phyloP scores from a whole-genome alignment of 2,888 invertebrate species.

The Amphimallon solstitiale region DNA sequence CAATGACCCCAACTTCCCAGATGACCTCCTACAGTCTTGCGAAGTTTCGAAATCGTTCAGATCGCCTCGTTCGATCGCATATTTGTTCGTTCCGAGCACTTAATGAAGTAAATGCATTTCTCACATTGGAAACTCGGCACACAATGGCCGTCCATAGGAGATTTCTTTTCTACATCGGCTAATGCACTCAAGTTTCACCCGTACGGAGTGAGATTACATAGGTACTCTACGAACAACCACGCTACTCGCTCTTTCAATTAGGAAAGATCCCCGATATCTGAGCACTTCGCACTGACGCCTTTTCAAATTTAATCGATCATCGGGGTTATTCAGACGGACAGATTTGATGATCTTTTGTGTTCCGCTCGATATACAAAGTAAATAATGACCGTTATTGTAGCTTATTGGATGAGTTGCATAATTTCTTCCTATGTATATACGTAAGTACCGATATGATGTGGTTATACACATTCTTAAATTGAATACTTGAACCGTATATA shows the following conservation, averaged over 20 bases:
- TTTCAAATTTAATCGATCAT: constrained; percentile 34
- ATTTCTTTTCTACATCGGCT: constrained; percentile 20
- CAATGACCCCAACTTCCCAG: constrained; percentile 29
- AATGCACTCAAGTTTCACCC: constrained; percentile 28
- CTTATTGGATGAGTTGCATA: constrained; percentile 27
- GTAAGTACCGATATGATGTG: constrained; percentile 1
- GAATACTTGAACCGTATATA: constrained; percentile 11
- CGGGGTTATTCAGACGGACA: constrained; percentile 31
- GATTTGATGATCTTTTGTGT: constrained; percentile 33
- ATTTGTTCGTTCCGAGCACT: constrained; percentile 18
- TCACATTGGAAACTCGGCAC: constrained; percentile 22
- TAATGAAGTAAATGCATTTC: constrained; percentile 33
- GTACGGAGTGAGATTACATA: not conserved
- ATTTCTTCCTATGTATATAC: not conserved
- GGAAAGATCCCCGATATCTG: constrained; percentile 27
- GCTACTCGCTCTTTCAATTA: constrained; percentile 25
- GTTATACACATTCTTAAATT: not conserved
- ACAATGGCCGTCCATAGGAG: constrained; percentile 24
- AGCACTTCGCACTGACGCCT: constrained; percentile 30
- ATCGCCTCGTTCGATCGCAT: constrained; percentile 23
- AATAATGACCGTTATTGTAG: constrained; percentile 28
- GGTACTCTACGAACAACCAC: not conserved
- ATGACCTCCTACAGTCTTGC: constrained; percentile 29
- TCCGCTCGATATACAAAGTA: constrained; percentile 31
- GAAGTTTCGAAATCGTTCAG: constrained; percentile 29